Percentiles rank a stretch among this genome's conserved stretches.
Conservation (phyloP, 2,797 vertebrate genomes). For the Hydrophis major region DNA sequence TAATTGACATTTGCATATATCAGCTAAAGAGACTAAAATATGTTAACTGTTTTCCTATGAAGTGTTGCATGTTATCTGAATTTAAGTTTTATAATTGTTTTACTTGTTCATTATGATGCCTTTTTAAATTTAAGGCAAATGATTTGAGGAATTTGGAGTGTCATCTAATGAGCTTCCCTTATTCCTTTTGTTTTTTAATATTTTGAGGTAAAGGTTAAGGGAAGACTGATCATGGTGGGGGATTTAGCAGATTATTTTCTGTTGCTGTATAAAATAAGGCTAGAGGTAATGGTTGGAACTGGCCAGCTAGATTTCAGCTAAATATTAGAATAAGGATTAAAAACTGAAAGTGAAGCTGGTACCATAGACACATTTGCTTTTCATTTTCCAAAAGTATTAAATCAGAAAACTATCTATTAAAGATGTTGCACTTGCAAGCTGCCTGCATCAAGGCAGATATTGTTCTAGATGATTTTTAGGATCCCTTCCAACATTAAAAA, state of each 20-base stretch:
- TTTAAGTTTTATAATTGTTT: neutral
- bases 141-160: too few species aligned
- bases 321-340: neutral
- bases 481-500: neutral
- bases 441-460: neutral
- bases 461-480: neutral
- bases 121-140: neutral
- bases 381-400: neutral
- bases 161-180: neutral
- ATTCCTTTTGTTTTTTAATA: neutral
- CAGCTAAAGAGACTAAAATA: slow-evolving; percentile 11
- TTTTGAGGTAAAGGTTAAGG: neutral
- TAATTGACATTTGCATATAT: rapidly evolving
- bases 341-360: neutral
- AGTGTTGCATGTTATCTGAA: neutral
- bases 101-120: neutral
- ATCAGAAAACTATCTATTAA: neutral
- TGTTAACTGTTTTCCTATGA: neutral
- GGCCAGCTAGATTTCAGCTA: neutral
- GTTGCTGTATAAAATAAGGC: neutral
- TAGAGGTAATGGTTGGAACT: neutral
- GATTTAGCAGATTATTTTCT: neutral
- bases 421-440: neutral
- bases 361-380: neutral
- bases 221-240: neutral